Evolutionary conservation across 2,113 vertebrate species (phyloP), one percentile per base, ranked within the genome.

Genomic region (Chlamydotis undulata): DNA sequence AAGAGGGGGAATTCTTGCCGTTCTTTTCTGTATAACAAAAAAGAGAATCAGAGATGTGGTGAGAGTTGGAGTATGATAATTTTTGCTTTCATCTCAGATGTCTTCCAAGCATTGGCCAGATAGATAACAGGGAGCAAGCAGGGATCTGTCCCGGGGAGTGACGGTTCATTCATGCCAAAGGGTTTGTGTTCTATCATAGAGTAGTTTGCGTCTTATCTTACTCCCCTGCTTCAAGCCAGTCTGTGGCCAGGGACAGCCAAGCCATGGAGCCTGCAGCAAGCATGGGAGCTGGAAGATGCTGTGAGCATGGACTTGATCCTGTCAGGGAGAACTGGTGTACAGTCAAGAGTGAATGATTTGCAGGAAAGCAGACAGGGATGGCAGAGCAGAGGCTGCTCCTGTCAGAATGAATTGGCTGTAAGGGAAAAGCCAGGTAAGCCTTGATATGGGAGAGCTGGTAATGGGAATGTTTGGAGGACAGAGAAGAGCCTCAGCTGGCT

Each of bases 31-130:
- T 77, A 37, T 92, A 91, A 77, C 74, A 88, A 83, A 61, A 94
- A 85, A 95, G 61, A 95, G 93, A 92, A 91, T 94, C 11, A 1
- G 47, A 87, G 59, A 91, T 95, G 70, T 65, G n/a, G 37, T 79
- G 61, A 50, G 87, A 94, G 69, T 35, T 89, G 74, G 53, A 87
- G 29, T 87, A 74, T 69, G 87, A 19, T 82, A 68, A 70, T 94
- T 84, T 75, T 90, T 94, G 50, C 86, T 96, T 96, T 96, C 81
- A 91, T 95, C 83, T 94, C 52, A 39, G 25, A 89, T 86, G 78
- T 64, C 73, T 63, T 90, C 77, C 57, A 65, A 19, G 19, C 67
- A 29, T 84, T 76, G 67, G 77, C 81, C 80, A 85, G 56, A 64
- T 52, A 35, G 33, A 19, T 75, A 64, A 76, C 19, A 76, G 39